Base-by-base conservation (phyloP, 2,113 vertebrate genomes). In the Campylorhamphus procurvoides region DNA sequence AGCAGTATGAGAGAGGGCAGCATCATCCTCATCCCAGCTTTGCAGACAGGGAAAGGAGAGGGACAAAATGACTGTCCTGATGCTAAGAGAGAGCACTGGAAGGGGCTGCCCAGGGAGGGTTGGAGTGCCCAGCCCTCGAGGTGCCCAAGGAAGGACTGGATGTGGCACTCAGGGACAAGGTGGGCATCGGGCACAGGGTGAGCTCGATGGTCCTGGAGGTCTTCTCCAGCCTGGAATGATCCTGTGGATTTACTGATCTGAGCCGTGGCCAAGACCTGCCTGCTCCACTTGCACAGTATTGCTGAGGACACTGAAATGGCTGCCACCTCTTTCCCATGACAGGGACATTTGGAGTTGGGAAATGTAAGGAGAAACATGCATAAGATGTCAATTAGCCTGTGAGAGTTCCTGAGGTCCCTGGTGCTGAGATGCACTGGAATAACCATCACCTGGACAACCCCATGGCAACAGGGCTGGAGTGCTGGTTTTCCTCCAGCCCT, bases 351-450 rank as follows among this genome's bases (percentile, higher is more conserved):
- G 74, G 44, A 46, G 33, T 4, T 72, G 39, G 47, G 47, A 44
- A 44, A 35, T 5, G 1, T 66, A 58, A 56, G 40, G 31, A 87
- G 28, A 67, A 24, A 33, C 0, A 2, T 12, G 39, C 3, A n/a
- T 20, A 25, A 84, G n/a, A 53, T 8, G 8, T 10, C 11, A 29
- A 5, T 55, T 4, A n/a, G 17, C 6, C 44, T 27, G 0, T 15
- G 53, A 53, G n/a, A 19, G 47, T 27, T 87, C 47, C 72, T 29
- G 37, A 40, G 40, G 39, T 24, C 31, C 53, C 62, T 39, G 0
- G 4, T 16, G 18, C 60, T 39, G 60, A 39, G 46, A 12, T 3
- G 10, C 1, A 3, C 10, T 35, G 62, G 20, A 66, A 40, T 28
- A 53, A 19, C 74, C 60, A 74, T 37, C 31, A 68, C 62, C 77